Conservation (phyloP, 2,888 invertebrate species). For the Spisula subtruncata region DNA sequence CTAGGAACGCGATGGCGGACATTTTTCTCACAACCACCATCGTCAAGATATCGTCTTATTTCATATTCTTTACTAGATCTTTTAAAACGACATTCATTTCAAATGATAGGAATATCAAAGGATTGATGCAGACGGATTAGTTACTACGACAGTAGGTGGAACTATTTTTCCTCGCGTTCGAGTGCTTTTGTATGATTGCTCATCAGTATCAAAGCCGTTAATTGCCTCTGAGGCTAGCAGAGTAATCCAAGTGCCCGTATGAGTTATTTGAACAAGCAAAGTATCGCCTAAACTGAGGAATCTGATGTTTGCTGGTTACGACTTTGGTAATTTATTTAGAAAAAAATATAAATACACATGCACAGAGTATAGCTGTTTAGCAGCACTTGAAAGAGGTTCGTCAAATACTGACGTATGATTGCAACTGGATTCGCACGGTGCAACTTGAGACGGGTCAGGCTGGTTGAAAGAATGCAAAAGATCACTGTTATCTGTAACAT, state of each 20-base stretch:
- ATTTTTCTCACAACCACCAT: conserved; percentile 52
- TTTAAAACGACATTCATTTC: conserved; percentile 68
- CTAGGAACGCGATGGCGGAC: conserved; percentile 63
- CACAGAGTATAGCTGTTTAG: conserved; percentile 47
- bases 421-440: background rate
- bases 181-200: conserved; percentile 66
- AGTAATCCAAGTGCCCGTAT: conserved; percentile 69
- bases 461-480: conserved; percentile 12
- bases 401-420: conserved; percentile 27
- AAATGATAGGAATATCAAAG: conserved; percentile 67
- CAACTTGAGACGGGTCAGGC: conserved; percentile 13
- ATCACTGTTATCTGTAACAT: conserved; percentile 17
- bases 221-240: conserved; percentile 64
- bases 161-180: conserved; percentile 63
- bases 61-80: conserved; percentile 62
- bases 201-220: conserved; percentile 73
- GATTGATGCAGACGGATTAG: conserved; percentile 65
- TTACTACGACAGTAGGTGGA: conserved; percentile 61
- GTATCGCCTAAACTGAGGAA: conserved; percentile 64
- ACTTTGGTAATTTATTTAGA: conserved; percentile 65
- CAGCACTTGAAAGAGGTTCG: conserved; percentile 49
- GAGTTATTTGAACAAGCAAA: conserved; percentile 65
- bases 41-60: conserved; percentile 53
- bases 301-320: conserved; percentile 60
- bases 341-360: conserved; percentile 48